A percentile compares a stretch with the other conserved stretches of the same genome.
phyloP scores from a whole-genome alignment of 2,113 vertebrate species.

The Myotis lucifugus region DNA sequence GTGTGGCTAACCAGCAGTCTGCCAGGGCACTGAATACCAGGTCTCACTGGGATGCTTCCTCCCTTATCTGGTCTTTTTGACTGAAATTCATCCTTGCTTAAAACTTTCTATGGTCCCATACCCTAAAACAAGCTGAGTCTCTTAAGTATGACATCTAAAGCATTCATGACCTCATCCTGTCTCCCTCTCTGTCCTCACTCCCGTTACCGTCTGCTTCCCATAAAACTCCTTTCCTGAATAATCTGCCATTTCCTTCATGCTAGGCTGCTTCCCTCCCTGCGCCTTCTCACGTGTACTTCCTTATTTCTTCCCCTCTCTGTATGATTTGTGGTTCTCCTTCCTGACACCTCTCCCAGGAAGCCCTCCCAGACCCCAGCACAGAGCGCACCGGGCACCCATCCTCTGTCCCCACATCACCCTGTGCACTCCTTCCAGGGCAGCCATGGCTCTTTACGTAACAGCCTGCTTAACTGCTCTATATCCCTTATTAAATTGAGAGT shows the following conservation, averaged over 20 bases:
- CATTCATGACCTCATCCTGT: neutral
- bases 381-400: neutral
- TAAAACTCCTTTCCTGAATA: neutral
- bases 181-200: neutral
- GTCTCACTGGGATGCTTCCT: neutral
- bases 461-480: neutral
- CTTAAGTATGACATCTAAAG: neutral
- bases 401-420: neutral
- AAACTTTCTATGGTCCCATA: neutral
- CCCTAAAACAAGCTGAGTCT: neutral
- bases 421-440: neutral
- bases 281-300: neutral
- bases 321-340: neutral
- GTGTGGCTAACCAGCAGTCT: neutral
- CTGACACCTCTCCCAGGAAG: neutral
- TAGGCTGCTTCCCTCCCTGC: too few species aligned
- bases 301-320: neutral
- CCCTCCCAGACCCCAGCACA: neutral
- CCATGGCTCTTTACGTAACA: neutral
- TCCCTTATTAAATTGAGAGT: neutral
- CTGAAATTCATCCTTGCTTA: neutral
- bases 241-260: neutral
- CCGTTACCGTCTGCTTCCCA: neutral
- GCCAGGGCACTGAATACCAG: neutral
- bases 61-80: neutral